phyloP scores from a whole-genome alignment of 1,140 invertebrate species.

The Drosophila jambulina region DNA sequence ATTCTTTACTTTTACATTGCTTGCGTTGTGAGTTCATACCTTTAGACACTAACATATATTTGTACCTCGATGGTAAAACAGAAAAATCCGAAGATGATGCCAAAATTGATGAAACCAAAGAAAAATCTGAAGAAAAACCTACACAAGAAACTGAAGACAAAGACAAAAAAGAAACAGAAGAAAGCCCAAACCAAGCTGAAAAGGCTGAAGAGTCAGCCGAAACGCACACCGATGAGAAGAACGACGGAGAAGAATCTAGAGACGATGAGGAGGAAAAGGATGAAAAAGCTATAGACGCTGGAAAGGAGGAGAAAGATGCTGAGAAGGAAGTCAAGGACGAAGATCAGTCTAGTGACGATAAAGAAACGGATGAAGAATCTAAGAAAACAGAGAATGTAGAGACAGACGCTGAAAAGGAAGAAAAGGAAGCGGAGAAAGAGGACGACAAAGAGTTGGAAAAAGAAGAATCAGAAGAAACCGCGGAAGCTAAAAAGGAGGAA shows the following conservation, averaged over 20 bases:
- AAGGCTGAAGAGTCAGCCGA: neutral
- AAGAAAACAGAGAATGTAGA: neutral
- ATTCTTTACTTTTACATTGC: constrained; percentile 1
- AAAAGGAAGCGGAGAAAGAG: neutral
- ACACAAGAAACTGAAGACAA: constrained; percentile 5
- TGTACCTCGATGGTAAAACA: constrained; percentile 24
- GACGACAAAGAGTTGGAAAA: neutral
- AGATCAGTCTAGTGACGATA: neutral
- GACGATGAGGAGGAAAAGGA: constrained; percentile 1
- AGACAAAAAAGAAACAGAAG: constrained; percentile 19
- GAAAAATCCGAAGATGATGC: constrained; percentile 14
- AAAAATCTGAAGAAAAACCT: constrained; percentile 2
- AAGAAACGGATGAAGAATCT: neutral
- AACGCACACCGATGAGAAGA: neutral
- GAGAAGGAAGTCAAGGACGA: neutral
- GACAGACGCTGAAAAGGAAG: neutral
- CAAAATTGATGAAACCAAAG: constrained; percentile 5
- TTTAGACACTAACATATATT: constrained; percentile 29
- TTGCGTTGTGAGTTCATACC: neutral
- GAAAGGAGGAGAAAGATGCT: neutral
- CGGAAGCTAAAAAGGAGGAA: neutral
- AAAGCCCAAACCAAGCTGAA: constrained; percentile 1
- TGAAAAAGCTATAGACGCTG: neutral
- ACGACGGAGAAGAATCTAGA: neutral
- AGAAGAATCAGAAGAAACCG: constrained; percentile 8